These are phyloP conservation scores for Rhyacophila evoluta DNA, from an alignment of 2,888 invertebrate species.

Conservation along the genomic window DNA sequence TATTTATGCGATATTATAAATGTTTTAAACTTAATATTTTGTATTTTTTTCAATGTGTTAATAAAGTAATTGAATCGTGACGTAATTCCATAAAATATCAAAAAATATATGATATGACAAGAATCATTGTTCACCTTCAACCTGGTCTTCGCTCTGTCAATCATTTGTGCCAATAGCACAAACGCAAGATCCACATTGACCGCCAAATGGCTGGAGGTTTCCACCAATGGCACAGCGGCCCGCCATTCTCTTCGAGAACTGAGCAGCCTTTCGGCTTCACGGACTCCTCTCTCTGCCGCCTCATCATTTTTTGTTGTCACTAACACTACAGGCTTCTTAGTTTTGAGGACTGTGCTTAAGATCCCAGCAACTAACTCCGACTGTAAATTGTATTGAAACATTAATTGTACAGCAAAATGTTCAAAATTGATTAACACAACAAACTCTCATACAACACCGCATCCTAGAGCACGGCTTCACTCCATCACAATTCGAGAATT, in stretches of 20 bases:
- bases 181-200: slow-evolving; percentile 96
- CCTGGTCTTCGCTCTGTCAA: slow-evolving; percentile 89
- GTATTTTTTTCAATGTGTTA: no score
- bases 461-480: no score
- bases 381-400: no score
- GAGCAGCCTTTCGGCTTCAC: slow-evolving; percentile 90
- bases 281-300: slow-evolving; percentile 85
- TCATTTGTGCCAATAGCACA: slow-evolving; percentile 89
- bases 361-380: slow-evolving; percentile 85
- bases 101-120: no score
- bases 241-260: slow-evolving; percentile 90
- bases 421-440: no score
- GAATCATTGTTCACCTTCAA: slow-evolving; percentile 66
- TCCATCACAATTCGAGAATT: no score
- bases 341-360: slow-evolving; percentile 87
- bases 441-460: no score
- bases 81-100: no score
- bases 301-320: slow-evolving; percentile 98
- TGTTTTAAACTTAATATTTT: no score
- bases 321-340: slow-evolving; percentile 94
- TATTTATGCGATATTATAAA: no score
- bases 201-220: slow-evolving; percentile 95
- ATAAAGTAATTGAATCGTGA: no score
- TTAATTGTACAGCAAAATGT: no score
- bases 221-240: slow-evolving; percentile 87